phyloP scores from a whole-genome alignment of 2,888 invertebrate genomes.

The Hymenopus coronatus region DNA sequence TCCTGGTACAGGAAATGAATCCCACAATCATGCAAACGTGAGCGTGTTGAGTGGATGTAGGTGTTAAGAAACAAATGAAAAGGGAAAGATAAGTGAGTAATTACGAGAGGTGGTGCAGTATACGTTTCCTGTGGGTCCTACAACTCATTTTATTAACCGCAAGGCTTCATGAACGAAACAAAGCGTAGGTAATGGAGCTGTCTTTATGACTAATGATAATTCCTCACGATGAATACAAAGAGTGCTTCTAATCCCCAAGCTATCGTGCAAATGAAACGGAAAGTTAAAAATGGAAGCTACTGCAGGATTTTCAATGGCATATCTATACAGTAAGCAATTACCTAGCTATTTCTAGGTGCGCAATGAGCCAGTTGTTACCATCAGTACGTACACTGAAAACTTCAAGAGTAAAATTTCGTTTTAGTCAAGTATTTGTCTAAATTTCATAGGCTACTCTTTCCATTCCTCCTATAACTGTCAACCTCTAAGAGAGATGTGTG shows the following conservation, averaged over 20 bases:
- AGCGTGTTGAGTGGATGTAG: not conserved
- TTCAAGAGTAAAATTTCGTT: too few relatives aligned
- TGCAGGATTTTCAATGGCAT: too few relatives aligned
- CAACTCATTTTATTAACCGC: not conserved
- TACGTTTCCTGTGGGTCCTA: not conserved
- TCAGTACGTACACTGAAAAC: too few relatives aligned
- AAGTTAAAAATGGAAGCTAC: too few relatives aligned
- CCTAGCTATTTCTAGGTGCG: too few relatives aligned
- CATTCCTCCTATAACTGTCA: too few relatives aligned
- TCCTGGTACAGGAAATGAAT: not conserved
- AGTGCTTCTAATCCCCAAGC: not conserved
- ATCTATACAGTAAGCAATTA: too few relatives aligned
- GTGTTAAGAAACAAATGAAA: not conserved
- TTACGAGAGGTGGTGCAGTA: not conserved
- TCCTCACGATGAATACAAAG: not conserved
- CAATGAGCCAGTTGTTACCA: too few relatives aligned
- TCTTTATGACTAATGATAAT: not conserved
- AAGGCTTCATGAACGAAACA: not conserved
- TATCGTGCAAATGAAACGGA: not conserved
- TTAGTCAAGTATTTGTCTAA: too few relatives aligned
- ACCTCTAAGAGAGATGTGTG: too few relatives aligned
- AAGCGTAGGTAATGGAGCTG: not conserved
- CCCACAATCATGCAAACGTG: not conserved
- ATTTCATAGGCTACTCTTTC: too few relatives aligned
- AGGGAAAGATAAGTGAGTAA: not conserved